Conservation (phyloP, 2,888 invertebrate genomes). For the Cryptus viduatorius region DNA sequence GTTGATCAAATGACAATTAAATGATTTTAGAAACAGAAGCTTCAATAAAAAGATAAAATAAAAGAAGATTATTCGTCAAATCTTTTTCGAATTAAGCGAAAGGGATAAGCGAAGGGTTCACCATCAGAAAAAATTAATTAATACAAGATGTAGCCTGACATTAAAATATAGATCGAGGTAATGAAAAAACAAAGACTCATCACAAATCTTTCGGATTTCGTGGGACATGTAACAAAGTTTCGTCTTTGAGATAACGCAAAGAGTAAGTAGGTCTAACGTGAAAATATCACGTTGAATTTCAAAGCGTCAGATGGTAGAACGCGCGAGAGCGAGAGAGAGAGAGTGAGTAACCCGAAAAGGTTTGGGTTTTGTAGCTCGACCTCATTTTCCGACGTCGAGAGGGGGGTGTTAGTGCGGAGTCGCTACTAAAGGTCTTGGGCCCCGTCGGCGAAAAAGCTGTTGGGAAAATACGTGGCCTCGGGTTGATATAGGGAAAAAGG, state of each 20-base stretch:
- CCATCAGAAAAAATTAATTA: no score
- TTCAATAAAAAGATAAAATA: no score
- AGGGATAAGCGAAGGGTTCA: no score
- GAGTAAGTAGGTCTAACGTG: slow-evolving; percentile 36
- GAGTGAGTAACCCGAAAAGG: background rate
- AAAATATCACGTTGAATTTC: slow-evolving; percentile 50
- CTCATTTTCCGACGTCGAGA: slow-evolving; percentile 43
- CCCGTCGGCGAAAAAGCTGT: slow-evolving; percentile 49
- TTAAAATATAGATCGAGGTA: no score
- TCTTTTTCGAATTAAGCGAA: no score
- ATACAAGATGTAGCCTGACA: no score
- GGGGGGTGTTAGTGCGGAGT: slow-evolving; percentile 38
- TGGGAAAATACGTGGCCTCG: slow-evolving; percentile 54
- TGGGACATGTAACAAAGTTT: background rate
- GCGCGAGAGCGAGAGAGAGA: slow-evolving; percentile 14
- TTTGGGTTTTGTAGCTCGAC: slow-evolving; percentile 21
- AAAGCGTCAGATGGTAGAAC: slow-evolving; percentile 36
- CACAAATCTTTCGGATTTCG: no score
- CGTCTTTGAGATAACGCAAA: slow-evolving; percentile 18
- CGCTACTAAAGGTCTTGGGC: slow-evolving; percentile 48
- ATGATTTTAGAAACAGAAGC: no score
- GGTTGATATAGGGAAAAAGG: slow-evolving; percentile 34
- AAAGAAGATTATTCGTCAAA: no score
- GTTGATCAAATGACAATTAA: no score
- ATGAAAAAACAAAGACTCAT: no score